Base-by-base conservation (phyloP, 2,888 invertebrate genomes). In the Lasioglossum villosulum region DNA sequence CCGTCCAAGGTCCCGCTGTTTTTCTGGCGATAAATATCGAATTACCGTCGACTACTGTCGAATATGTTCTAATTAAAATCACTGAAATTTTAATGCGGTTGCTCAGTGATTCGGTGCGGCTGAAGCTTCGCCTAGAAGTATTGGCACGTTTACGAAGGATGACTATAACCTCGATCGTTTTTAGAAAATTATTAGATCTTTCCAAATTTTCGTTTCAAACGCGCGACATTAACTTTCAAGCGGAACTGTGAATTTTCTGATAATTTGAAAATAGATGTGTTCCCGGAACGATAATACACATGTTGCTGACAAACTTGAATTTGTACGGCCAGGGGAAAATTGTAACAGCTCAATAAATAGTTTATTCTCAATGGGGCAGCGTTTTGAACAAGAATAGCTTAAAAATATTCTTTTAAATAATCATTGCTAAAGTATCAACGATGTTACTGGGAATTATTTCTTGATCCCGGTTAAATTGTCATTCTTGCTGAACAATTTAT, bases 1-100 rank as follows among this genome's bases (percentile, higher is more conserved):
- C 56, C 79, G 39, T 82, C 89, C 89, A 90, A 90, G 37, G 45
- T 59, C 71, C 48, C 59, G 23, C 73, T 10, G n/a, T 52, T 52
- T 39, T 19, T 30, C 16, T 14, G 3, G 30, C 56, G 77, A 74
- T 39, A 86, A 80, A 78, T 78, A 72, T 70, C 48, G 45, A 63
- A 10, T 52, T 48, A 23, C 12, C n/a, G 73, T 83, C 79, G 63
- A 77, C 75, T 78, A 71, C 37, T 56, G 80, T 82, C 78, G 80
- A 82, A 85, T 63, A 14, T 30, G 80, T 72, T 19, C 42, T 74
- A 75, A 86, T 89, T 88, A 86, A 76, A 74, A 63, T n/a, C 23
- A 34, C 75, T 72, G 23, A 75, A 39, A 73, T 75, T 75, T 83
- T 48, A 78, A 78, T 52, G 37, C 39, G 39, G 23, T 52, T 68